These are phyloP conservation scores for Stichodactyla helianthus DNA, from an alignment of 64 coral and sea anemone genomes.

Conservation along the genomic window DNA sequence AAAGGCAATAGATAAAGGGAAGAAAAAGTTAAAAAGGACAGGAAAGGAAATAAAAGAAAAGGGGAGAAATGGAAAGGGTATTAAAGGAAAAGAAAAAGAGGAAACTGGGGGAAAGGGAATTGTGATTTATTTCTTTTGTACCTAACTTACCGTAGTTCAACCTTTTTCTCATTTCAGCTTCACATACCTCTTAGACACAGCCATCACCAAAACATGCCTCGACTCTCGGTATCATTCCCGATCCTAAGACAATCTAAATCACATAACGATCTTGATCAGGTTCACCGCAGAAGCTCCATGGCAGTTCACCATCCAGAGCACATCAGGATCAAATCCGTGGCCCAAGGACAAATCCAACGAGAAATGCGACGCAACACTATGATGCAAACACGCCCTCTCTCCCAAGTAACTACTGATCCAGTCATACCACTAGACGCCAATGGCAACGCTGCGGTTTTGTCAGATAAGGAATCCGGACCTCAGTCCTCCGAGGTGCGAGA, in stretches of 20 bases:
- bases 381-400: neutral
- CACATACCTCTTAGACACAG: conserved; percentile 80
- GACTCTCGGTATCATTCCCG: conserved; percentile 80
- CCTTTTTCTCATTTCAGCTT: conserved; percentile 35
- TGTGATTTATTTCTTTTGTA: neutral
- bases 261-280: conserved; percentile 71
- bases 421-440: conserved; percentile 59
- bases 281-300: conserved; percentile 37
- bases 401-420: neutral
- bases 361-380: conserved; percentile 60
- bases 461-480: conserved; percentile 7
- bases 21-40: too few species aligned
- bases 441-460: conserved; percentile 14
- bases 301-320: conserved; percentile 28
- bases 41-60: too few species aligned
- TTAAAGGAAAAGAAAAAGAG: too few species aligned
- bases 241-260: conserved; percentile 62
- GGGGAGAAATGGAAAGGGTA: too few species aligned
- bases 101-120: too few species aligned
- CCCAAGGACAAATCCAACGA: conserved; percentile 67
- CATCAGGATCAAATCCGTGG: conserved; percentile 90
- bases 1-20: too few species aligned
- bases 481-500: neutral
- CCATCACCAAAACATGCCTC: conserved; percentile 63
- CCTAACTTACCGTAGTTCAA: neutral